Evolutionary conservation across 2,888 invertebrate genomes (phyloP), one percentile per base, ranked within the genome.

Genomic region (Rhingia rostrata): DNA sequence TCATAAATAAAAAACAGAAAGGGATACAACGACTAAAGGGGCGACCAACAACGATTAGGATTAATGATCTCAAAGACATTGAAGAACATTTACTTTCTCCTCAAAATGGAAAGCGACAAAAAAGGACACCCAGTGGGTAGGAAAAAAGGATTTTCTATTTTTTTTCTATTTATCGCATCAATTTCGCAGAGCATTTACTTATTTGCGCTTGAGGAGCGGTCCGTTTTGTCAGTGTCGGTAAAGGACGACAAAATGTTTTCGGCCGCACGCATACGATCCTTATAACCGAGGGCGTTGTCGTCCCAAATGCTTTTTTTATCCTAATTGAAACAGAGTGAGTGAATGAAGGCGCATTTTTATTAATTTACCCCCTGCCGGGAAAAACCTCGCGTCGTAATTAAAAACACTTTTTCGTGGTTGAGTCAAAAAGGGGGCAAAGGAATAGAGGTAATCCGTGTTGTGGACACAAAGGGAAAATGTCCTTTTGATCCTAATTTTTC

Each of bases 11-110:
- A 74, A 80, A 56, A 35, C 47, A 64, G 51, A 47, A 79, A 83
- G 79, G 79, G 73, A 79, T 67, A 49, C 73, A 49, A 58, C 51
- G 56, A 49, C 39, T 41, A 60, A 32, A 9, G 45, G 60, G 64
- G 69, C 73, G 53, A 84, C 80, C 66, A 64, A 74, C 80, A 84
- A 75, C 84, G 84, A 84, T 84, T 84, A 84, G 84, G 84, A 84
- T 84, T 84, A 84, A 84, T 84, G 84, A 80, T 84, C 84, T 84
- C 84, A 74, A 75, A 80, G 80, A 80, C 84, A 84, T 84, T 80
- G 69, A 64, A 67, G 41, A 70, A 74, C 1, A 77, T 75, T 75
- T 74, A 64, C 75, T 75, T 75, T 67, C 53, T 61, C 58, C 32
- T 4, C 49, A 73, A 10, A 47, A 43, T 32, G 49, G 32, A 53